Evolutionary conservation across 2,797 vertebrate genomes (phyloP).

Genomic region (Phylloscopus collybita): DNA sequence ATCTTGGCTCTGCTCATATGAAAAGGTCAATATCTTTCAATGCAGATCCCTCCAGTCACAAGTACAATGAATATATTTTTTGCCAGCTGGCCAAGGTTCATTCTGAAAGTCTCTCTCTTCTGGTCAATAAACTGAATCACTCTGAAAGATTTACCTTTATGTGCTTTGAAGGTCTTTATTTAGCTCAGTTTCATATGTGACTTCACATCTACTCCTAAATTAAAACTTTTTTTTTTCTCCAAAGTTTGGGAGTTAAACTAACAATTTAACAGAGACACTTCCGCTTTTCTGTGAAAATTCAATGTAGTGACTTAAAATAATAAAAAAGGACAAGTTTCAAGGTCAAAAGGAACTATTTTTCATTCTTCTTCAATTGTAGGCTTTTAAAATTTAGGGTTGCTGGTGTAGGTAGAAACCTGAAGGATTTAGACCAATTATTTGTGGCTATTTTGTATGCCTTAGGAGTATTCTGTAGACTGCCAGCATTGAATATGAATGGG

Average conservation of each 20-base stretch:
- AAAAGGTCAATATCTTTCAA: not conserved
- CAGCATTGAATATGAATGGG: not conserved
- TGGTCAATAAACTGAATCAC: not conserved
- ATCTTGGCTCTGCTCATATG: not conserved
- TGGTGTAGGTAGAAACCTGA: not conserved
- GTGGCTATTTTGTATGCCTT: not conserved
- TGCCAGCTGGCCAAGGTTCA: not conserved
- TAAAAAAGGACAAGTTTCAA: accelerated
- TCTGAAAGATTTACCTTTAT: not conserved
- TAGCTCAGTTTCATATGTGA: not conserved
- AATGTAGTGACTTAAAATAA: not conserved
- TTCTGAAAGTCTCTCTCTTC: not conserved
- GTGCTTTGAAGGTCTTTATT: not conserved
- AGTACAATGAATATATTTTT: not conserved
- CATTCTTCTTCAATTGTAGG: not conserved
- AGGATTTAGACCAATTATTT: not conserved
- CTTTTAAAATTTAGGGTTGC: not conserved
- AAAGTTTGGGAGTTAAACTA: not conserved
- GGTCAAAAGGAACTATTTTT: not conserved
- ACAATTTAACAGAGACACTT: not conserved
- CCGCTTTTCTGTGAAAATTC: not conserved
- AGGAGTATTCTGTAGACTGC: not conserved
- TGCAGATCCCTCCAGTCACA: not conserved
- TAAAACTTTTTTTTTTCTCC: not conserved
- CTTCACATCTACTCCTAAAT: not conserved